Base-by-base conservation (phyloP, 2,888 invertebrate species). In the Globia sparganii region DNA sequence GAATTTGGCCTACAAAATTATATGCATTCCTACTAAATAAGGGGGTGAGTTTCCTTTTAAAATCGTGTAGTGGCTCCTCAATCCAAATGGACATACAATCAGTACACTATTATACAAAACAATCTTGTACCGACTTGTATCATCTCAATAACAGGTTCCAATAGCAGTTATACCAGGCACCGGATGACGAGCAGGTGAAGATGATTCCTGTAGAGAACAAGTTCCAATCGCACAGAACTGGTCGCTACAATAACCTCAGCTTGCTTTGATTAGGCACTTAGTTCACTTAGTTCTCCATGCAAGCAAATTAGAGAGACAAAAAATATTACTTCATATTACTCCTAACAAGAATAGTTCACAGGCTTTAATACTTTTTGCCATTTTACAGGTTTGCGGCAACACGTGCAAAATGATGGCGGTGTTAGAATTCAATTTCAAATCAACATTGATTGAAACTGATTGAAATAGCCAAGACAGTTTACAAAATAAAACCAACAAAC, bases 281-380 rank as follows among this genome's bases (percentile, higher is more conserved):
- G 70, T 46, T 58, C 64, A 58, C 18, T 37, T 69, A 72, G 21
- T 34, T 43, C 40, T 49, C 18, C 18, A 58, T 46, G 34, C 83
- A 84, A 83, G 62, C 85, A 84, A 84, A 85, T 83, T 84, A 84
- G 62, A 77, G 69, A 37, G 2, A 72, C 25, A 83, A 83, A 70
- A 81, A 83, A 53, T n/a, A 65, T 34, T 28, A 56, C 37, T 67
- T 40, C 58, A 65, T 65, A 69, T 43, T 59, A 58, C 37, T 18
- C 53, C 64, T 84, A 84, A 84, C 85, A 75, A 84, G 84, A 72
- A 34, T 40, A 85, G 70, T 84, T 84, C 85, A 72, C 85, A 84
- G 28, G 78, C 66, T 68, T 49, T 37, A 34, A 4, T 11, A 28
- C 25, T 80, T 83, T 81, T 83, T 84, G 62, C 67, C 15, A 58